phyloP scores from a whole-genome alignment of 2,888 invertebrate genomes.

The Caenorhabditis sulstoni region DNA sequence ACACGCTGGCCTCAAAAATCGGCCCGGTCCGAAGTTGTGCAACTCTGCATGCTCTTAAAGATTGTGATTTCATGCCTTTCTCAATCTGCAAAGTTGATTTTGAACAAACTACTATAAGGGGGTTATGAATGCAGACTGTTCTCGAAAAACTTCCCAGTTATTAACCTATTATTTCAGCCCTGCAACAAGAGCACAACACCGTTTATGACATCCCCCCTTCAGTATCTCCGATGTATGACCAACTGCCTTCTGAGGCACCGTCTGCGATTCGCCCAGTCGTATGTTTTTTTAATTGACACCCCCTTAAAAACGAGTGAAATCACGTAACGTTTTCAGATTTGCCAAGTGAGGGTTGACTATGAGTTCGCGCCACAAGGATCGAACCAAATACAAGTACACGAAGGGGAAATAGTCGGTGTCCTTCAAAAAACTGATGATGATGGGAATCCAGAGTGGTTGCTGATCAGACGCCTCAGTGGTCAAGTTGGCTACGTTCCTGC shows the following conservation, averaged over 20 bases:
- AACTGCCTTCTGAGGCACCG: constrained; percentile 24
- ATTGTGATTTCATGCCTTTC: not conserved
- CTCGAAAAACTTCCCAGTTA: too few relatives aligned
- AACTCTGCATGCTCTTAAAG: not conserved
- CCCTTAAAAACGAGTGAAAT: not conserved
- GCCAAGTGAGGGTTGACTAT: constrained; percentile 63
- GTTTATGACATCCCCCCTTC: constrained; percentile 56
- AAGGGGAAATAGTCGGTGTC: constrained; percentile 65
- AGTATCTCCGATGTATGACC: constrained; percentile 42
- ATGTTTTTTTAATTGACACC: constrained; percentile 8
- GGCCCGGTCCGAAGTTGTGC: too few relatives aligned
- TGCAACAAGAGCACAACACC: not conserved
- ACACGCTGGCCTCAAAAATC: too few relatives aligned
- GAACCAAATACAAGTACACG: constrained; percentile 69
- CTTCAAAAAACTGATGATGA: constrained; percentile 71
- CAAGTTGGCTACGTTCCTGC: constrained; percentile 73
- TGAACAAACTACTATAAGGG: too few relatives aligned
- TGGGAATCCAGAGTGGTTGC: constrained; percentile 74
- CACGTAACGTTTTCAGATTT: constrained; percentile 50
- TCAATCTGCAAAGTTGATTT: too few relatives aligned
- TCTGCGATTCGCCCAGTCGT: constrained; percentile 45
- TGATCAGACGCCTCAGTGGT: constrained; percentile 60
- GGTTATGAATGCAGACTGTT: too few relatives aligned
- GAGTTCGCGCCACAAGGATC: constrained; percentile 72
- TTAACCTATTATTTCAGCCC: not conserved